Evolutionary conservation across 1,140 invertebrate species (phyloP).

Genomic region (Lysiphlebus fabarum): DNA sequence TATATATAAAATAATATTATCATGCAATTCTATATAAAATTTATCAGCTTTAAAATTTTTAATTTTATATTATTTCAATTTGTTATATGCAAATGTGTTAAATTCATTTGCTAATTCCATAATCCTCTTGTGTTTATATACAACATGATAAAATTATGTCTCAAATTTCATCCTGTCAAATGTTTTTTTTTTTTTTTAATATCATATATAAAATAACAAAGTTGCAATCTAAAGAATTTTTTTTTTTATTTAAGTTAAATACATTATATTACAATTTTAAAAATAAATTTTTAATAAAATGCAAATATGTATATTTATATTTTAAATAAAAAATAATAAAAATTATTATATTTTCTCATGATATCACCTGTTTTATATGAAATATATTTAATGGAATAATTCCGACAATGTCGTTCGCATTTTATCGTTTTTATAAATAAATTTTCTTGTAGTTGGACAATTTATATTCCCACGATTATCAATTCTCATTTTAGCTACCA

Average conservation of each 20-base stretch:
- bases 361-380: slow-evolving; percentile 20
- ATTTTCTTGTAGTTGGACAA: slow-evolving; percentile 15
- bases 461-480: slow-evolving; percentile 32
- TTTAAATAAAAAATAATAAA: slow-evolving; percentile 6
- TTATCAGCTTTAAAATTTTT: no score
- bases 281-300: slow-evolving; percentile 7
- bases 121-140: no score
- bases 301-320: background rate
- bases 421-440: slow-evolving; percentile 23
- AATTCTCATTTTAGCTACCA: slow-evolving; percentile 7
- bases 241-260: background rate
- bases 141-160: no score
- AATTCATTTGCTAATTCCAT: no score
- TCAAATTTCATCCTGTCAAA: no score
- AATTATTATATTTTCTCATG: slow-evolving; percentile 21
- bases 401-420: slow-evolving; percentile 25
- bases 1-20: no score
- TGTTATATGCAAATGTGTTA: no score
- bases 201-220: no score
- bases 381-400: slow-evolving; percentile 30
- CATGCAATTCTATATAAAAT: no score
- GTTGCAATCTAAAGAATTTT: no score
- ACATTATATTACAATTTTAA: background rate
- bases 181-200: no score
- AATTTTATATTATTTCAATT: no score